These are phyloP conservation scores for Cremastinae sp. DNA, from an alignment of 2,888 invertebrate species.

Conservation along the genomic window DNA sequence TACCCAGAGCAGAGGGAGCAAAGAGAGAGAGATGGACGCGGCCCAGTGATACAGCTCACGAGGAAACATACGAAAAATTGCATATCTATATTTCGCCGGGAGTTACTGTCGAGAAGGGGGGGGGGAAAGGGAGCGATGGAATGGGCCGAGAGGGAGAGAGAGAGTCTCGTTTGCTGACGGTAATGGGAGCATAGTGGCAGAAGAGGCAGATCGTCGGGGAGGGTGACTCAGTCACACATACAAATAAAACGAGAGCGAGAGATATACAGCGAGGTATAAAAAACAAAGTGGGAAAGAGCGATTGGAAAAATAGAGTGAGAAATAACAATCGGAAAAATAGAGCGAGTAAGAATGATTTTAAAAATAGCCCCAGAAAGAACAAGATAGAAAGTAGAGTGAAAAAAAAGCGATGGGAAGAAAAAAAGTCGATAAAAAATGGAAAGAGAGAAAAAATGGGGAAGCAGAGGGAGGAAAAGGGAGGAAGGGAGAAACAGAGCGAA, in stretches of 20 bases:
- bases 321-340: neutral
- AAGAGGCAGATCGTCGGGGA: constrained; percentile 59
- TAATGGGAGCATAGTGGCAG: constrained; percentile 60
- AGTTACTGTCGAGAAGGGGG: neutral
- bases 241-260: constrained; percentile 22
- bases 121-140: constrained; percentile 17
- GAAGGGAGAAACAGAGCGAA: constrained; percentile 34
- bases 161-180: constrained; percentile 54
- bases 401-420: neutral
- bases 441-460: no score
- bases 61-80: constrained; percentile 14
- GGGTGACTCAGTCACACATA: constrained; percentile 33
- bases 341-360: neutral
- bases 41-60: constrained; percentile 24
- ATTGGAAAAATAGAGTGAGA: neutral
- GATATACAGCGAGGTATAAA: no score
- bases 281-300: neutral
- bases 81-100: neutral
- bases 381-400: neutral
- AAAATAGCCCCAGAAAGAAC: neutral
- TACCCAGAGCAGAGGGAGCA: constrained; percentile 25
- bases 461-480: neutral
- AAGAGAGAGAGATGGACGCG: constrained; percentile 21
- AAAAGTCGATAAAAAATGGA: no score
- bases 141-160: constrained; percentile 19